phyloP scores from a whole-genome alignment of 2,797 vertebrate genomes.

The Streptopelia turtur region DNA sequence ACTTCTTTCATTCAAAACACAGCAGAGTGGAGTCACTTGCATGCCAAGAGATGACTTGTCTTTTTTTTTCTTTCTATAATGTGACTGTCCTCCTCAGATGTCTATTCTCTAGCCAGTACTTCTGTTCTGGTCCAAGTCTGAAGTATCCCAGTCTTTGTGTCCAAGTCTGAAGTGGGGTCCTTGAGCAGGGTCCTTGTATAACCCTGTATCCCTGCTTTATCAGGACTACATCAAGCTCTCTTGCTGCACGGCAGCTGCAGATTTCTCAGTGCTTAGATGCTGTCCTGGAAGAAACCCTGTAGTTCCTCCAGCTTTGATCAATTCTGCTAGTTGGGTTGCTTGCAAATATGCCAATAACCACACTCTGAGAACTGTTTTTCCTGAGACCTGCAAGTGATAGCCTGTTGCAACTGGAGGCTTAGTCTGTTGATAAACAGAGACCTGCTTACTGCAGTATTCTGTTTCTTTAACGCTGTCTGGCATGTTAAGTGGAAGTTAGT shows the following conservation, averaged over 20 bases:
- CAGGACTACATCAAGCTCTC: background rate
- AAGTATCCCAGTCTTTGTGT: background rate
- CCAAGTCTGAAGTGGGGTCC: background rate
- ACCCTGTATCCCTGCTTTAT: background rate
- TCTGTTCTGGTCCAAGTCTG: background rate
- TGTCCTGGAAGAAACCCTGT: background rate
- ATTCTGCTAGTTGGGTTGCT: background rate
- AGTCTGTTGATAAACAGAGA: background rate
- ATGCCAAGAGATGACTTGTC: background rate
- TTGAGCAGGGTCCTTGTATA: background rate
- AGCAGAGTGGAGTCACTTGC: background rate
- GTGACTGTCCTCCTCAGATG: background rate
- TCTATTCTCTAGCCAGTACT: background rate
- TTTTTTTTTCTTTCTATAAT: background rate
- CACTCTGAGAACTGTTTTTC: background rate
- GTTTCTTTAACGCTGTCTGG: background rate
- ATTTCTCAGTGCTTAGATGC: background rate
- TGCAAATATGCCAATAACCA: background rate
- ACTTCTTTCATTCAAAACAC: background rate
- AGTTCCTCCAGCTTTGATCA: background rate
- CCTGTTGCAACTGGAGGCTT: background rate
- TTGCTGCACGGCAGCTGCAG: background rate
- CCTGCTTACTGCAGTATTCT: background rate
- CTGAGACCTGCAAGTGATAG: background rate
- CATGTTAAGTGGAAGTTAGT: background rate